Base-by-base conservation (phyloP, 2,797 vertebrate species). In the Nasua narica region DNA sequence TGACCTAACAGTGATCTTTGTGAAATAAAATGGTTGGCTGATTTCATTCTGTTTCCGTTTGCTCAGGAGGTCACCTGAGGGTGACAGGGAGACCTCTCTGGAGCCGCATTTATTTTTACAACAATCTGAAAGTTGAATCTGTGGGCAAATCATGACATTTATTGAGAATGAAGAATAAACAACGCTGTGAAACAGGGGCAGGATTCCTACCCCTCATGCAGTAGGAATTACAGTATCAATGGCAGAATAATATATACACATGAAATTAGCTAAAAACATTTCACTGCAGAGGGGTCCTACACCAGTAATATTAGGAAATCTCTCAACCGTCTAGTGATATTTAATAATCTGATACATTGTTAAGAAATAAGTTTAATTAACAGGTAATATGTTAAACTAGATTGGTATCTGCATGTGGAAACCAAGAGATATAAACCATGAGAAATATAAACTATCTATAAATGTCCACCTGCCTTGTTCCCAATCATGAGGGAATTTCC, bases 11-110 rank as follows among this genome's bases (percentile, higher is more conserved):
- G 21, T 32, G 43, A 94, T 82, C 13, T 76, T 58, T 78, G n/a
- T 85, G 58, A 95, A 94, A 89, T 89, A 65, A 96, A 95, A 91
- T n/a, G 50, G 43, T 62, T 78, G 60, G 15, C 27, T 90, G 60
- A 58, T 83, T 97, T 95, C 13, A 81, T 56, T 84, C 32, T 89
- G 13, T 91, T 46, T 91, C 46, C 8, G 90, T 91, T 84, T 72
- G 13, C 78, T 90, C 78, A 50, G 37, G 46, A 93, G 82, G n/a
- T 88, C 76, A 86, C 54, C 79, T 95, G 32, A 60, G 43, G 5
- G 12, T 48, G 74, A 18, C 16, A 58, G 60, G 35, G 35, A 54
- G 35, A 43, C 2, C 23, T 79, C 9, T 70, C 12, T 48, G 52
- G 16, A 96, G 18, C 16, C 48, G 23, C 29, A 69, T 58, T 94